Evolutionary conservation across 2,113 vertebrate species (phyloP).

Genomic region (Brachypodius melanocephalos): DNA sequence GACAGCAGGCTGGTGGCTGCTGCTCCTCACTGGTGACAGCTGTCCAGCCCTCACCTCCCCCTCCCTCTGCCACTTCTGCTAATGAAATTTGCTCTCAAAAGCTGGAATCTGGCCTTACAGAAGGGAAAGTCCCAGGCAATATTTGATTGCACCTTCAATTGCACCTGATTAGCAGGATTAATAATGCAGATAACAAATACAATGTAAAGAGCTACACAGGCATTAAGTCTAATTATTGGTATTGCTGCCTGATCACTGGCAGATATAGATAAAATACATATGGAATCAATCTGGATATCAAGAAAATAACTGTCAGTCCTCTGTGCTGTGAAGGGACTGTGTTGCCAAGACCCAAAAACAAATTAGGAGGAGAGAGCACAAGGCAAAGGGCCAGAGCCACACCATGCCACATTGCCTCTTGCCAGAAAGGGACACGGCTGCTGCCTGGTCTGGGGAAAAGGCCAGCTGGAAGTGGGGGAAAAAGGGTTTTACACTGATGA

Average conservation of each 20-base stretch:
- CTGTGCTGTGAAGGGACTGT: neutral
- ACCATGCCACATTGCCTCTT: neutral
- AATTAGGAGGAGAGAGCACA: neutral
- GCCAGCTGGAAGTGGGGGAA: accelerated
- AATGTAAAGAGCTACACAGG: neutral
- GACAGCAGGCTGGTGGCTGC: neutral
- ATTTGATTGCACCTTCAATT: neutral
- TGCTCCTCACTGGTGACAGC: neutral
- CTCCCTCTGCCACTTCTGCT: neutral
- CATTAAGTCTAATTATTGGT: neutral
- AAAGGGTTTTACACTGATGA: neutral
- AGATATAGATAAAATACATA: neutral
- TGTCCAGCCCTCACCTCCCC: neutral
- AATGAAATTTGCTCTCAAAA: neutral
- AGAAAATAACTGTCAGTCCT: neutral
- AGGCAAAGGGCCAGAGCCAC: neutral
- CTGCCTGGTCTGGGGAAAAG: neutral
- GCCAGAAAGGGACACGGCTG: neutral
- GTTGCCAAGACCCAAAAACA: neutral
- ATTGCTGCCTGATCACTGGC: neutral
- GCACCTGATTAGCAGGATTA: neutral
- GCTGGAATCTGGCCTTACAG: neutral
- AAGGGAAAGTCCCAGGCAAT: neutral
- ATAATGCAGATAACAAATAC: neutral
- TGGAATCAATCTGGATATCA: neutral